Evolutionary conservation across 2,113 vertebrate genomes (phyloP), one percentile per base, ranked within the genome.

Genomic region (Ceratotherium simum): DNA sequence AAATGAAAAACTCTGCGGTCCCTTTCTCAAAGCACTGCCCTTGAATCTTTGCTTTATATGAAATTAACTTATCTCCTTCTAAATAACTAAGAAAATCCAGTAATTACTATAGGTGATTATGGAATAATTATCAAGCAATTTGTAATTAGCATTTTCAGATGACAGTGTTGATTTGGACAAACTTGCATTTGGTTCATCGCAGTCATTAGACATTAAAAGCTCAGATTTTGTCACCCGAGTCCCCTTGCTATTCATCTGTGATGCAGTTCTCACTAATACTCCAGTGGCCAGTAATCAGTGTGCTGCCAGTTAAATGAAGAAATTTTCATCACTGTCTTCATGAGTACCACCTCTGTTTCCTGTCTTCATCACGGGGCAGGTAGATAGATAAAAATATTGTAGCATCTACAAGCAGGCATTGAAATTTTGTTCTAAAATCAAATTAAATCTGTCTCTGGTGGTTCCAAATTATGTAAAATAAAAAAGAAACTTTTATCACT

Each of bases 171-270:
- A 97, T 98, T 94, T 96, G 98, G 98, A 98, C 96, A 97, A 98
- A 98, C 97, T 97, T 98, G 97, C 95, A 90, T 97, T 98, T 85
- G 88, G 98, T 98, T 98, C 97, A 78, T 91, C 92, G 73, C 95
- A 62, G 84, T 98, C 97, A 80, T 98, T 98, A 98, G 96, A 93
- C 96, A 81, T 97, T 89, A 95, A 94, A 96, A 98, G 98, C 98
- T 98, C 98, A 97, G 98, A 97, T 98, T 99, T 98, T 98, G 97
- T 99, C 99, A 99, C 99, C 99, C 98, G 97, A 98, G 98, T 99
- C 99, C 99, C 98, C 98, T 98, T 98, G 98, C 99, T 99, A 97
- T 98, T 99, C 98, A 98, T 98, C 99, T 98, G 97, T 97, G 98
- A 92, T 98, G 97, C 98, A 98, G 98, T 99, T 99, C 98, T 98